phyloP scores from a whole-genome alignment of 23 tunicate species.

The Aplidium turbinatum region DNA sequence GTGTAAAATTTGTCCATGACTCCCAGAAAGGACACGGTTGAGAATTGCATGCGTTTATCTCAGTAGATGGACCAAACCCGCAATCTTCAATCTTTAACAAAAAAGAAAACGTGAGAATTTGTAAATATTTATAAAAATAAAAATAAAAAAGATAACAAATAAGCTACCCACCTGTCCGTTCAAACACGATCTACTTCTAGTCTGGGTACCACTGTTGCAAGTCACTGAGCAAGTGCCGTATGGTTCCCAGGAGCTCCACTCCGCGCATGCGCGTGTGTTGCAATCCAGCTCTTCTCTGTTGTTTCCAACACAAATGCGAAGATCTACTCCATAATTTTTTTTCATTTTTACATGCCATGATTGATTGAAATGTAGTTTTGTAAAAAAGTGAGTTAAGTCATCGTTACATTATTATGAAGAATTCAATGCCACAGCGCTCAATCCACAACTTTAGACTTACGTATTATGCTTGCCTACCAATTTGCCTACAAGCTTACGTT shows the following conservation, averaged over 20 bases:
- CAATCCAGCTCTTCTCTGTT: conserved; percentile 46
- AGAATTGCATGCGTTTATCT: conserved; percentile 30
- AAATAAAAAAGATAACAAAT: not conserved
- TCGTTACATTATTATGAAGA: no score
- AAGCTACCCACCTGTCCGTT: conserved; percentile 20
- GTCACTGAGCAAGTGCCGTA: conserved; percentile 11
- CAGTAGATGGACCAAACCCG: conserved; percentile 39
- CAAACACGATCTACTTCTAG: conserved; percentile 13
- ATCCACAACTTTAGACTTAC: no score
- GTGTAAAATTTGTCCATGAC: conserved; percentile 42
- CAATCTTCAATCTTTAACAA: conserved; percentile 17
- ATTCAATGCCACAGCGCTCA: no score
- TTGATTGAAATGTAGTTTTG: no score
- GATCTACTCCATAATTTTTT: no score
- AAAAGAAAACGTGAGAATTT: not conserved
- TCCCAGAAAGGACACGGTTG: conserved; percentile 55
- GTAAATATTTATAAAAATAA: not conserved
- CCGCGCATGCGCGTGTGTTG: conserved; percentile 44
- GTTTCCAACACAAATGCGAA: conserved; percentile 64
- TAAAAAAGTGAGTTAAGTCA: no score
- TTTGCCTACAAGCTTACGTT: no score
- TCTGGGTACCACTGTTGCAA: conserved; percentile 5
- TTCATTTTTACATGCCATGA: no score
- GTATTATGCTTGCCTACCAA: no score
- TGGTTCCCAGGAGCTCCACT: conserved; percentile 25